These are phyloP conservation scores for Lasioglossum baleicum DNA, from an alignment of 1,140 invertebrate genomes.

Conservation along the genomic window DNA sequence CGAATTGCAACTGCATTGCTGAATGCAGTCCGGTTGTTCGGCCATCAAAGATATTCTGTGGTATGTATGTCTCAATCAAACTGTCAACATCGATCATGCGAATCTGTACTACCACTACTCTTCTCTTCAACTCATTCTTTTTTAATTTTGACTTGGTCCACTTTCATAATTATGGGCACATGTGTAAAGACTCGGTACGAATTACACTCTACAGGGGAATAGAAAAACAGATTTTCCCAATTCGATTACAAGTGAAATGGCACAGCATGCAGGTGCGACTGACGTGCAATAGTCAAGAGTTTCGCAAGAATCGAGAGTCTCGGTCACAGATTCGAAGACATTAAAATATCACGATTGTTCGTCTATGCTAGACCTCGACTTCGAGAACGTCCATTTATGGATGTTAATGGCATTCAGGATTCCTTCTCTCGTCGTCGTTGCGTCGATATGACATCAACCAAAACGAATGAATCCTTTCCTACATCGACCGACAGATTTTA, in stretches of 20 bases:
- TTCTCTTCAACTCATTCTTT: too few species aligned
- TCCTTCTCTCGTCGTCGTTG: constrained; percentile 27
- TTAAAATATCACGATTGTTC: constrained; percentile 41
- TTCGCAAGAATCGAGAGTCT: constrained; percentile 48
- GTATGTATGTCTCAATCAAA: constrained; percentile 50
- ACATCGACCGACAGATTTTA: too few species aligned
- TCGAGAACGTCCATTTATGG: constrained; percentile 59
- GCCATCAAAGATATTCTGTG: constrained; percentile 32
- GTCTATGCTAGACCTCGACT: constrained; percentile 37
- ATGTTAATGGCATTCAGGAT: constrained; percentile 18
- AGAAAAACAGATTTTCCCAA: not conserved
- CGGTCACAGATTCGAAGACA: constrained; percentile 15
- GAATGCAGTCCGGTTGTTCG: constrained; percentile 11
- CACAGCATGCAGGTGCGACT: not conserved
- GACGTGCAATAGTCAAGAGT: constrained; percentile 30
- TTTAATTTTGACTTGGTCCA: too few species aligned
- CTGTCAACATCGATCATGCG: constrained; percentile 5
- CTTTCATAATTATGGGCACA: too few species aligned
- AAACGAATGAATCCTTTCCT: constrained; percentile 22
- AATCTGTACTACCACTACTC: too few species aligned
- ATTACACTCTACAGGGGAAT: too few species aligned
- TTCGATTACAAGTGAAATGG: constrained; percentile 3
- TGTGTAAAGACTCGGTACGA: too few species aligned
- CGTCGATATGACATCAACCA: not conserved
- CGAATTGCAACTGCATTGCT: constrained; percentile 51